These are phyloP conservation scores for Ophioninae sp. DNA, from an alignment of 2,888 invertebrate species.

Conservation along the genomic window DNA sequence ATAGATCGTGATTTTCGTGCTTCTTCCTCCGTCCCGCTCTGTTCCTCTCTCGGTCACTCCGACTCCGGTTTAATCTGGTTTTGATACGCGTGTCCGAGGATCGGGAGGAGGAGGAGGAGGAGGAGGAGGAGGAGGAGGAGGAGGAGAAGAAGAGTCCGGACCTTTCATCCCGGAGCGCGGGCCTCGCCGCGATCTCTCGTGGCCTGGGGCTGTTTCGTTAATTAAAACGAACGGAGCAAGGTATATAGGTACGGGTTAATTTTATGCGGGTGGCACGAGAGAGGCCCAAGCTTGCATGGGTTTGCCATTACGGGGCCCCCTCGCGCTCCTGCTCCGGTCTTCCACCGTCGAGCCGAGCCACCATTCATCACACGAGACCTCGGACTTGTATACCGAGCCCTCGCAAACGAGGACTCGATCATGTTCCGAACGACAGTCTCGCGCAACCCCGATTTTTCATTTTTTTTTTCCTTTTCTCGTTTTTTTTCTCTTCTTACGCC, in stretches of 20 bases:
- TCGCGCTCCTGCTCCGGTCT: slow-evolving; percentile 47
- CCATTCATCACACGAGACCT: slow-evolving; percentile 69
- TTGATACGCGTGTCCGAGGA: slow-evolving; percentile 43
- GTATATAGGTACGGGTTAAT: slow-evolving; percentile 77
- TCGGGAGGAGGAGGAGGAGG: no score
- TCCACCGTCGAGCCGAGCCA: slow-evolving; percentile 13
- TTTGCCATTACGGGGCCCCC: slow-evolving; percentile 77
- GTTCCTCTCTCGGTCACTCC: slow-evolving; percentile 26
- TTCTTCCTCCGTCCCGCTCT: slow-evolving; percentile 19
- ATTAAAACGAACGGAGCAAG: slow-evolving; percentile 78
- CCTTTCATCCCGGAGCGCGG: slow-evolving; percentile 35
- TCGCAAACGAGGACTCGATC: slow-evolving; percentile 28
- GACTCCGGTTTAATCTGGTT: slow-evolving; percentile 9
- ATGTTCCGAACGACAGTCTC: slow-evolving; percentile 42
- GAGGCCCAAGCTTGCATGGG: slow-evolving; percentile 76
- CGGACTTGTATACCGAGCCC: slow-evolving; percentile 68
- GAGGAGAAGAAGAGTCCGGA: slow-evolving; percentile 54
- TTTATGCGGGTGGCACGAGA: slow-evolving; percentile 79
- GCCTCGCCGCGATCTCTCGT: slow-evolving; percentile 62
- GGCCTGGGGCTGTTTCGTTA: slow-evolving; percentile 78
- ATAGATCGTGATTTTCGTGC: slow-evolving; percentile 63
- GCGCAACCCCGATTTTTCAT: no score
- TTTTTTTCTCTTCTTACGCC: no score
- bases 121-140: no score
- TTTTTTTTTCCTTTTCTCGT: no score